Evolutionary conservation across 2,888 invertebrate genomes (phyloP).

Genomic region (Philonicus albiceps): DNA sequence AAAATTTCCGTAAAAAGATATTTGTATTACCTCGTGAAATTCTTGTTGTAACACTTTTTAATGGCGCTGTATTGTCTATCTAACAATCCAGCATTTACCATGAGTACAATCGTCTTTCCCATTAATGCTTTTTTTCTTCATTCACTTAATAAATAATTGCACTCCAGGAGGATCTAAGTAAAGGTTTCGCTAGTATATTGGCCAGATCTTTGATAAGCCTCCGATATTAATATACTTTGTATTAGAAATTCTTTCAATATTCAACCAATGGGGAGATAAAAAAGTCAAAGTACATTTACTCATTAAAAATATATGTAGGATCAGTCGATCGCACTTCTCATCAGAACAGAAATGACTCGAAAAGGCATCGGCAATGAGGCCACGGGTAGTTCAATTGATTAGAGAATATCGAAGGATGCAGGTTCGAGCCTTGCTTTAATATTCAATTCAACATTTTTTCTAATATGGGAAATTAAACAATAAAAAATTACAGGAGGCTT

Average conservation of each 20-base stretch:
- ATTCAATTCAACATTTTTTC: background rate
- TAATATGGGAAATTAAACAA: background rate
- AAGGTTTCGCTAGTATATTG: background rate
- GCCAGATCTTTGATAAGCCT: background rate
- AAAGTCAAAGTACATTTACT: background rate
- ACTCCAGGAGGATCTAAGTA: background rate
- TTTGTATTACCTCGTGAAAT: background rate
- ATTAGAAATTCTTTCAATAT: background rate
- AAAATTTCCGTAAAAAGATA: background rate
- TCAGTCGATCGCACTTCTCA: too few species aligned
- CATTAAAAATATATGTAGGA: background rate
- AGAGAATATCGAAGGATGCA: too few species aligned
- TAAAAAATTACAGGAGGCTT: background rate
- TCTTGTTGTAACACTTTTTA: background rate
- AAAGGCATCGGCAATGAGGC: too few species aligned
- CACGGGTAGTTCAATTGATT: too few species aligned
- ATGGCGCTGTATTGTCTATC: background rate
- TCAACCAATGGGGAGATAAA: background rate
- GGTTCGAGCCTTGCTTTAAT: too few species aligned
- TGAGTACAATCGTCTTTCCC: background rate
- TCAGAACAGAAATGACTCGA: too few species aligned
- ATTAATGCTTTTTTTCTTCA: background rate
- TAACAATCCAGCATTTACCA: background rate
- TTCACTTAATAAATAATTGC: background rate
- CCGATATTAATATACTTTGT: background rate